These are phyloP conservation scores for Indri indri DNA, from an alignment of 2,113 vertebrate species.

Conservation along the genomic window DNA sequence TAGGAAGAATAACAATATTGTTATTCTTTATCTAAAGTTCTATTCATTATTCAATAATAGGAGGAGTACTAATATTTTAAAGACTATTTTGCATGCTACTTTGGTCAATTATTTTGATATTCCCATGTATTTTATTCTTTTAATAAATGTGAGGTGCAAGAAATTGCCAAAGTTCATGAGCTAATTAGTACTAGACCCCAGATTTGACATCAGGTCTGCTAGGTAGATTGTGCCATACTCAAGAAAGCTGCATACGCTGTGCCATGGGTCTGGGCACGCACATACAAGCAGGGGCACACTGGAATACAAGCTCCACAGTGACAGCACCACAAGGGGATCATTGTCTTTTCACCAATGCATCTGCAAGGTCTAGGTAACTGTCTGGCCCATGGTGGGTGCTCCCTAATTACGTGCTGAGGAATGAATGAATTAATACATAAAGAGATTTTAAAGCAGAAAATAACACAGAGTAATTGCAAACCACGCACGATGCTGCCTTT, in stretches of 20 bases:
- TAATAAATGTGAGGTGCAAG: not conserved
- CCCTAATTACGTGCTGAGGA: not conserved
- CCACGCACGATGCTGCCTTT: not conserved
- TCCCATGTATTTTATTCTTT: not conserved
- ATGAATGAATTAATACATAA: not conserved
- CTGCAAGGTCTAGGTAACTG: not conserved
- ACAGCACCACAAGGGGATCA: not conserved
- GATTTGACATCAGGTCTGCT: not conserved
- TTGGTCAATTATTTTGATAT: not conserved
- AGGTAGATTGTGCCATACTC: not conserved
- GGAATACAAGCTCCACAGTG: not conserved
- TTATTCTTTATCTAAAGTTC: not conserved
- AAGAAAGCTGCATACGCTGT: not conserved
- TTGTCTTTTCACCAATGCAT: not conserved
- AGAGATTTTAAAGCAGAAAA: not conserved
- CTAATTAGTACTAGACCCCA: not conserved
- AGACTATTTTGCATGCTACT: not conserved
- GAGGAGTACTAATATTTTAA: not conserved
- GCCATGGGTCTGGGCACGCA: too few species aligned
- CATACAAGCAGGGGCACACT: fast-evolving
- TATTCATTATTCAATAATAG: not conserved
- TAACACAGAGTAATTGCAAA: not conserved
- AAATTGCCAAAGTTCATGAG: not conserved
- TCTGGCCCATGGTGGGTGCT: not conserved
- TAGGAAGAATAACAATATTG: not conserved